A percentile compares a stretch with the other conserved stretches of the same genome.
These are phyloP conservation scores for Hipposideros armiger DNA, from an alignment of 2,113 vertebrate genomes.

Conservation along the genomic window DNA sequence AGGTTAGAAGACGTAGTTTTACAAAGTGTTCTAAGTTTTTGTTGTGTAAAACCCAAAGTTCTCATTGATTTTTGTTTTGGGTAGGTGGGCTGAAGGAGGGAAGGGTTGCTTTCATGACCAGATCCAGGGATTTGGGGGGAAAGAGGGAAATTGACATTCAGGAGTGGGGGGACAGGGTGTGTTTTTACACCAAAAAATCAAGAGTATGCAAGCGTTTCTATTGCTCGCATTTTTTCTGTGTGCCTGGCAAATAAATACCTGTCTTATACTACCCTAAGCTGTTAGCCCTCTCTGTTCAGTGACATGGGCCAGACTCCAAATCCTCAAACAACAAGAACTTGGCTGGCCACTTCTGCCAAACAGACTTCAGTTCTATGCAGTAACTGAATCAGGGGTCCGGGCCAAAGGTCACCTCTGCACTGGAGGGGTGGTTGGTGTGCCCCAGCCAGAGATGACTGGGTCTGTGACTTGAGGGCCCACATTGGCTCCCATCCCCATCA, in stretches of 20 bases:
- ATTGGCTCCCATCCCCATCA: background rate
- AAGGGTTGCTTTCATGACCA: conserved; percentile 72
- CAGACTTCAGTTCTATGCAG: conserved; percentile 31
- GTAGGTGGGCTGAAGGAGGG: conserved; percentile 65
- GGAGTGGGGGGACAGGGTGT: background rate
- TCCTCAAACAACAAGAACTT: background rate
- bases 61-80: conserved; percentile 67
- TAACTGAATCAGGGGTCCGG: background rate
- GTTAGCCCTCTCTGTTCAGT: conserved; percentile 60
- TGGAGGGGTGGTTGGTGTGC: background rate
- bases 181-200: conserved; percentile 76
- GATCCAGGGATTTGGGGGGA: conserved; percentile 50
- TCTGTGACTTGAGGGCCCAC: background rate
- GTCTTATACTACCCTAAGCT: conserved; percentile 21
- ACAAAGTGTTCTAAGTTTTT: conserved; percentile 73
- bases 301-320: conserved; percentile 55
- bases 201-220: conserved; percentile 66
- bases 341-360: background rate
- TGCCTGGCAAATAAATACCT: conserved; percentile 76
- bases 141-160: conserved; percentile 17
- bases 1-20: conserved; percentile 65
- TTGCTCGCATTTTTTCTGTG: conserved; percentile 72
- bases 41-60: conserved; percentile 76
- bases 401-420: background rate
- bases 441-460: background rate